Conservation (phyloP, 1,140 invertebrate species). For the Drosophila tristis region DNA sequence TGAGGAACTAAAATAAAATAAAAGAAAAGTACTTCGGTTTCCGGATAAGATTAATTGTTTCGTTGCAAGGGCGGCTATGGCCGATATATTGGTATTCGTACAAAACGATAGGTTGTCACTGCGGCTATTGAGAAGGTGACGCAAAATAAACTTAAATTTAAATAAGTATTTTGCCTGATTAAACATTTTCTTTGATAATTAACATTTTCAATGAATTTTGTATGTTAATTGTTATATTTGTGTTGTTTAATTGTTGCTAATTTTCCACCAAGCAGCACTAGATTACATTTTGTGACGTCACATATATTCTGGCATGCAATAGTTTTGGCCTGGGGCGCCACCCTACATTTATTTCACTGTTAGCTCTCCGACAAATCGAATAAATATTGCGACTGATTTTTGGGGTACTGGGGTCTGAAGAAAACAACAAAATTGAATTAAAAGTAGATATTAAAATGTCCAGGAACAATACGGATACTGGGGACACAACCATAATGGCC, state of each 20-base stretch:
- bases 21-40: conserved; percentile 14
- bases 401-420: conserved; percentile 5
- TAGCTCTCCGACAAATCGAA: not conserved
- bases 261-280: no score
- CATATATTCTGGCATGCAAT: no score
- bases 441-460: conserved; percentile 75
- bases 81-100: not conserved
- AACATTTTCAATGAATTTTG: no score
- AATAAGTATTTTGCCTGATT: not conserved
- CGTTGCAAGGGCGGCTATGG: not conserved
- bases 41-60: conserved; percentile 13
- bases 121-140: not conserved
- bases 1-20: conserved; percentile 6
- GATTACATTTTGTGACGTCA: no score
- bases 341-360: no score
- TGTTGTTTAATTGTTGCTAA: no score
- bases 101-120: conserved; percentile 20
- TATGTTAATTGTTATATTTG: no score
- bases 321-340: no score
- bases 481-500: conserved; percentile 71
- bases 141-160: not conserved
- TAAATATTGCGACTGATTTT: conserved; percentile 26
- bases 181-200: no score
- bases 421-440: conserved; percentile 74
- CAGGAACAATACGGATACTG: conserved; percentile 78